Base-by-base conservation (phyloP, 2,797 vertebrate genomes). In the Leuciscus waleckii region DNA sequence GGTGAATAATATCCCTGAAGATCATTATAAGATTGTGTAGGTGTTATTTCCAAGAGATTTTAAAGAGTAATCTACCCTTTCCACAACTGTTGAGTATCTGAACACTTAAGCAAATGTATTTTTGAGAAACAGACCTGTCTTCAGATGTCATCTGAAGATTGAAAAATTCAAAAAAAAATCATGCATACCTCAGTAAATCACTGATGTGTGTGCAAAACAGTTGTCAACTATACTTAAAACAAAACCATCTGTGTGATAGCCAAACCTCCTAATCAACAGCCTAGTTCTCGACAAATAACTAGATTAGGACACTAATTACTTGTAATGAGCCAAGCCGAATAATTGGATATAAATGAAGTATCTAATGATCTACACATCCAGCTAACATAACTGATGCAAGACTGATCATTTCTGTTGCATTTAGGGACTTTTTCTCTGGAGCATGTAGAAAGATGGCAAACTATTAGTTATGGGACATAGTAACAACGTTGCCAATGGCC, bases 241-340 rank as follows among this genome's bases (percentile, higher is more conserved):
- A 69, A 80, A 82, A 69, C 78, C 83, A 56, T 83, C 65, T 65
- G 73, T 61, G 41, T 56, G 51, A 77, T 56, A 63, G 63, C 51
- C 26, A 82, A 54, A 84, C 76, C 77, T 75, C 63, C 80, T 83
- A 77, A 90, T 84, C 80, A 87, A 81, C 41, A 81, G 56, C 41
- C 81, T 79, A 74, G 76, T 85, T 89, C 88, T 85, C 79, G 74
- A 74, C 81, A 83, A 88, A 87, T 88, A 88, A 87, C 85, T 69
- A 81, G 85, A 89, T 88, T 88, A 83, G 73, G 56, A 81, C 61
- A 56, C 84, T 83, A 90, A 90, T 88, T 85, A 88, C 81, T 83
- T 37, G 76, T 49, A 81, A 88, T 86, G 83, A 88, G 79, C 77
- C 85, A 88, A 85, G 85, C 78, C 51, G 81, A 85, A 87, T 87